Percentiles rank a stretch among this genome's conserved stretches.
Conservation (phyloP, 2,797 vertebrate species). For the Macroramphosus scolopax region DNA sequence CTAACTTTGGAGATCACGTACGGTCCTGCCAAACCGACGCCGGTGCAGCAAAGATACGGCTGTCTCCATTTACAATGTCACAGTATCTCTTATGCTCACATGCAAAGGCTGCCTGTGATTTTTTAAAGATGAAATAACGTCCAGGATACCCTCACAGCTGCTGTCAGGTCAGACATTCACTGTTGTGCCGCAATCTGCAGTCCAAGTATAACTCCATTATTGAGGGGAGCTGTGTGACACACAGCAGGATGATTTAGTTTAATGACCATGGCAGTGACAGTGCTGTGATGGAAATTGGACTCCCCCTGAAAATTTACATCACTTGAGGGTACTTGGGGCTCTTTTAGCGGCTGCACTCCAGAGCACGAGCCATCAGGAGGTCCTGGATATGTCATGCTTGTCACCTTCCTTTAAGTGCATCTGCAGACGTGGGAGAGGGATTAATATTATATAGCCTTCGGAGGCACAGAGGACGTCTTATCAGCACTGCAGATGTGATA, state of each 20-base stretch:
- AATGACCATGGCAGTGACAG: conserved; percentile 81
- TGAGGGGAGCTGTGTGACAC: conserved; percentile 73
- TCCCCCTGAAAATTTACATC: conserved; percentile 79
- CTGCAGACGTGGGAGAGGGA: conserved; percentile 79
- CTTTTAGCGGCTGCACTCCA: conserved; percentile 77
- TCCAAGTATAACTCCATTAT: conserved; percentile 79
- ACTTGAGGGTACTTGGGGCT: conserved; percentile 80
- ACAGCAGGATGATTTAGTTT: conserved; percentile 81
- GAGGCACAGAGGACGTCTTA: conserved; percentile 76
- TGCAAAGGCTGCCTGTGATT: conserved; percentile 41
- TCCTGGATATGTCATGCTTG: conserved; percentile 85
- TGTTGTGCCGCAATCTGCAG: conserved; percentile 71
- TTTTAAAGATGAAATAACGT: conserved; percentile 63
- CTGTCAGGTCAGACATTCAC: conserved; percentile 67
- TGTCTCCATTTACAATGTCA: conserved; percentile 42
- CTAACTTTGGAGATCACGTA: conserved; percentile 23
- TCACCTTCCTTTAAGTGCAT: conserved; percentile 84
- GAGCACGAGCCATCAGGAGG: conserved; percentile 81
- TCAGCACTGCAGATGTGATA: conserved; percentile 76
- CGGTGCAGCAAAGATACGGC: conserved; percentile 7
- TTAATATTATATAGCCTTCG: conserved; percentile 85
- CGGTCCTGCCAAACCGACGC: conserved; percentile 9
- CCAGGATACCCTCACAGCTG: conserved; percentile 41
- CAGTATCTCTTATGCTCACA: conserved; percentile 19
- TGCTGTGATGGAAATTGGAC: conserved; percentile 78